phyloP scores from a whole-genome alignment of 1,140 invertebrate genomes.

The Phenacoccus solenopsis region DNA sequence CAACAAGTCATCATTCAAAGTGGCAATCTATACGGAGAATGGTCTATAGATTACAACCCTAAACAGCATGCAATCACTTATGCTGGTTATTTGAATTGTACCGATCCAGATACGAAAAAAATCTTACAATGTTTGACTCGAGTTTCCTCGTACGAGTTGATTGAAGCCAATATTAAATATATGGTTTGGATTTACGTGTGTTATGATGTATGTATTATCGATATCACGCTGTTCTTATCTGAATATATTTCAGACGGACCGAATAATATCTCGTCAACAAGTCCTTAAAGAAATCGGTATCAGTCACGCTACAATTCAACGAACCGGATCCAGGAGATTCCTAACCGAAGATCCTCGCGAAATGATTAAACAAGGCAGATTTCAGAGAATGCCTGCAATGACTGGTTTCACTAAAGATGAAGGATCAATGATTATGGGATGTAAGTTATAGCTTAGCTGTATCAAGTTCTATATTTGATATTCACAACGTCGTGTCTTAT shows the following conservation, averaged over 20 bases:
- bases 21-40: conserved; percentile 33
- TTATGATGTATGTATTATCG: neutral
- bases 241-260: neutral
- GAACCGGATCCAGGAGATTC: conserved; percentile 22
- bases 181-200: neutral
- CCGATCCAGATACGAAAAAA: conserved; percentile 18
- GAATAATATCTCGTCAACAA: neutral
- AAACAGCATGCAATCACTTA: conserved; percentile 22
- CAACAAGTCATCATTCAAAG: conserved; percentile 41
- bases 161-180: conserved; percentile 25
- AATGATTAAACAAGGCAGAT: conserved; percentile 25
- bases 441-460: no score
- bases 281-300: conserved; percentile 25
- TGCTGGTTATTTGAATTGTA: conserved; percentile 25
- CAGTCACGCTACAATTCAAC: conserved; percentile 27
- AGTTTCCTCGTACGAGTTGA: conserved; percentile 22
- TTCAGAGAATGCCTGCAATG: conserved; percentile 26
- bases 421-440: conserved; percentile 28
- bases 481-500: no score
- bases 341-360: conserved; percentile 25
- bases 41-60: conserved; percentile 27
- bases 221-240: neutral
- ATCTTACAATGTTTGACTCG: conserved; percentile 25
- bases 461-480: no score
- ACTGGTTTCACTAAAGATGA: conserved; percentile 30